Base-by-base conservation (phyloP, 2,888 invertebrate species). In the Tenthredo livida region DNA sequence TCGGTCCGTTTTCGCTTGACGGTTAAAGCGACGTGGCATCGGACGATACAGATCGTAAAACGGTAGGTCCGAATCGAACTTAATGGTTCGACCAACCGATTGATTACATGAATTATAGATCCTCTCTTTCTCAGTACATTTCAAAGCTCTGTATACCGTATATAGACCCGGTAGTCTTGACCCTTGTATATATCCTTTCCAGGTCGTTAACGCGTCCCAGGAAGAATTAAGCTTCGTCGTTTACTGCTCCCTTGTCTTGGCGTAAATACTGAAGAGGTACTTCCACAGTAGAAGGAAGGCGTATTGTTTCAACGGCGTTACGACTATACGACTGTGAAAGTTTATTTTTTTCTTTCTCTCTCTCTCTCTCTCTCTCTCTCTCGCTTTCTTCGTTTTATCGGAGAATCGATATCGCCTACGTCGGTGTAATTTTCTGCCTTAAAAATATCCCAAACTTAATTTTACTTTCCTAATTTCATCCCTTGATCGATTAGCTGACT, bases 91-190 rank as follows among this genome's bases (percentile, higher is more conserved):
- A 37, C 37, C 40, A 86, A 87, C 89, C 90, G 90, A 90, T 90
- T 90, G 90, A 90, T 90, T 90, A 89, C 90, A 89, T 90, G 90
- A 90, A 90, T 90, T 90, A 90, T 90, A 89, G 89, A 90, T 90
- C 85, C 84, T 78, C 85, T 72, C 12, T 61, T 61, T 61, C 78
- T 80, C 58, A 15, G 50, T 50, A 77, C 25, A 77, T 77, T 77
- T 50, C 77, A 77, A 50, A 73, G 40, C 73, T 73, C 17, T 47
- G 67, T 43, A 78, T 67, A 67, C 75, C 29, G 25, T 67, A 40
- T 67, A 40, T 83, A 43, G 33, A 43, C 87, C 86, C 85, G 61
- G 15, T n/a, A 21, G 77, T 43, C 43, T 82, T 73, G 50, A 70
- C 77, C 54, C 83, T 86, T 89, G 90, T 90, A 89, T 89, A 87